Base-by-base conservation (phyloP, 2,888 invertebrate species). In the Lymantria dispar region DNA sequence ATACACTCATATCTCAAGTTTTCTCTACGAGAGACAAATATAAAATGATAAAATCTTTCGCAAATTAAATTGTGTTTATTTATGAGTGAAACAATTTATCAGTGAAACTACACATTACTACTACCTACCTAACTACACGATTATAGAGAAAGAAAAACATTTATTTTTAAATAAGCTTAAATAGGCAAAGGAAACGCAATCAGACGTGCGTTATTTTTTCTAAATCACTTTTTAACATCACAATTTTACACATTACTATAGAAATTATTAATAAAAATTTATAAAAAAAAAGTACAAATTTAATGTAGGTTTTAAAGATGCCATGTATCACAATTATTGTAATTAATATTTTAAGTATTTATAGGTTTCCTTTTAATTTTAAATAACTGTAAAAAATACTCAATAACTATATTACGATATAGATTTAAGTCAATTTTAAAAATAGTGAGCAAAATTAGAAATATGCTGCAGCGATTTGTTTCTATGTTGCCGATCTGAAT, bases 281-380 rank as follows among this genome's bases (percentile, higher is more conserved):
- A 42, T 42, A 51, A 54, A 59, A 75, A 51, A 54, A 59, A 75
- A 84, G 85, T 85, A 85, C 84, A 84, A 85, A 85, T 74, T 72
- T 70, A 70, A 68, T 71, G 55, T 74, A 74, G 68, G 70, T 62
- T 53, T 68, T 67, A 73, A 68, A 68, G 78, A 80, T 85, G 86
- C 86, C 85, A 86, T 86, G 80, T 76, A 74, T 76, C 74, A 76
- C 68, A 68, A 43, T 51, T 43, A 22, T 37, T 49, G 47, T 57
- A 57, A 47, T 49, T 51, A 49, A 50, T 14, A 40, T 51, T 60
- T 2, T 62, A 64, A 60, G 38, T 64, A 62, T 50, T 46, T 48
- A 54, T 60, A 65, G 50, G 48, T 51, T 58, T 52, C 56, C 48
- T 43, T 14, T 36, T 64, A 47, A 47, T 52, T 52, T 47, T 60